Conservation (phyloP, 2,113 vertebrate genomes). For the Callithrix jacchus region DNA sequence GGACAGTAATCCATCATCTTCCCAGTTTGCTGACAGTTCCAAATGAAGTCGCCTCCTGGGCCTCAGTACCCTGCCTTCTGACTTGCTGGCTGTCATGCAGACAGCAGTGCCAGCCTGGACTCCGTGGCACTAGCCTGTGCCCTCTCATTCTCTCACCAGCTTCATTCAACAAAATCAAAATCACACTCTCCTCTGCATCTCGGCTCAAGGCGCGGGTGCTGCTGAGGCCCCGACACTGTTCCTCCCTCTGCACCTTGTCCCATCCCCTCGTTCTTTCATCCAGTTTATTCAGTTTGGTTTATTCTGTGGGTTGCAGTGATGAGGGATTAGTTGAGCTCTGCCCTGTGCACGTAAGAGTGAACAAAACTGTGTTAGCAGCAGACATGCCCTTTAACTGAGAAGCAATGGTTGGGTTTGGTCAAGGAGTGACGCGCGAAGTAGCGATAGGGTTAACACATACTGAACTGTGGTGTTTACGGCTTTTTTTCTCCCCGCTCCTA, state of each 20-base stretch:
- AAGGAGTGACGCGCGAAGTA: background rate
- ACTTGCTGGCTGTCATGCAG: too few species aligned
- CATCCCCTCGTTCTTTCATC: too few species aligned
- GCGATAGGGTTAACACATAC: background rate
- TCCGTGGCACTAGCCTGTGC: too few species aligned
- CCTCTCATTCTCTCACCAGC: background rate
- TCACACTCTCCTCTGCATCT: background rate
- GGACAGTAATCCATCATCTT: too few species aligned
- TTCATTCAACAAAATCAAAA: background rate
- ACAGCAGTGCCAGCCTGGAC: too few species aligned
- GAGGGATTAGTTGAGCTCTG: background rate
- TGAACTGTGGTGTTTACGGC: background rate
- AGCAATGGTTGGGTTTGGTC: background rate
- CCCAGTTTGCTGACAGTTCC: too few species aligned
- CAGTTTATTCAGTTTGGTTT: background rate
- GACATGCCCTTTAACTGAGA: background rate
- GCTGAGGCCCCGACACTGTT: rapidly evolving
- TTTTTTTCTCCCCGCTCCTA: background rate
- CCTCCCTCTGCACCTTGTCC: background rate
- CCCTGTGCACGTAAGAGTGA: background rate
- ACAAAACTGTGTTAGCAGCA: background rate
- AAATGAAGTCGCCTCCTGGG: too few species aligned
- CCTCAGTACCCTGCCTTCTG: too few species aligned
- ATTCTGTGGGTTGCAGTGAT: background rate
- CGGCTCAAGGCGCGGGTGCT: background rate